Conservation (phyloP, 2,797 vertebrate species). For the Staurois parvus region DNA sequence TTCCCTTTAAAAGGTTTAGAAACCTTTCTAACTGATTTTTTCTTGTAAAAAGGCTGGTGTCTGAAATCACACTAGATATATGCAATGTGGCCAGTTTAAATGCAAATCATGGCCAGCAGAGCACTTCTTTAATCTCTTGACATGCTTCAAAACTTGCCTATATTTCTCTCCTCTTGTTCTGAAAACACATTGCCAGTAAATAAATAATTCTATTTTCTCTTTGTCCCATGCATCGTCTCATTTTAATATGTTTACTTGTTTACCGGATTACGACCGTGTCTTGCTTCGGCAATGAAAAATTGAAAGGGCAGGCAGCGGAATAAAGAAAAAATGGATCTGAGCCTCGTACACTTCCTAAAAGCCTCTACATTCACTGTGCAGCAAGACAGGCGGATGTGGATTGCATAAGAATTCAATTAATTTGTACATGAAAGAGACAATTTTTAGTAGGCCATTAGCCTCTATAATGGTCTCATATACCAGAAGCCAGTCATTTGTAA, state of each 20-base stretch:
- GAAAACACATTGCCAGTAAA: conserved; percentile 29
- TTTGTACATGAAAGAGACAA: conserved; percentile 75
- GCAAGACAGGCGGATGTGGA: conserved; percentile 69
- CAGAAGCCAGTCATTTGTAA: conserved; percentile 70
- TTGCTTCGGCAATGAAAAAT: conserved; percentile 65
- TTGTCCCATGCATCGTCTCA: conserved; percentile 59
- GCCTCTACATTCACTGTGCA: conserved; percentile 67
- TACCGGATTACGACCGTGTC: conserved; percentile 53
- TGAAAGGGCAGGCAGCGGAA: conserved; percentile 66
- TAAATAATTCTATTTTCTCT: background rate
- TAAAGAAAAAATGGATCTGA: conserved; percentile 64
- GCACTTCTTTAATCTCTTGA: conserved; percentile 40
- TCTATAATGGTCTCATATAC: conserved; percentile 69
- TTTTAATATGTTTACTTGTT: conserved; percentile 64
- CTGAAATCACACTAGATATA: no score
- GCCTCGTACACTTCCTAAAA: conserved; percentile 72
- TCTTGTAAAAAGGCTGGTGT: no score
- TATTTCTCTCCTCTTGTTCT: background rate
- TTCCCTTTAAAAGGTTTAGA: no score
- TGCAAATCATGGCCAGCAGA: no score
- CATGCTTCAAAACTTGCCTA: background rate
- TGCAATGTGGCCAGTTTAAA: no score
- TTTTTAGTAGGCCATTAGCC: conserved; percentile 76
- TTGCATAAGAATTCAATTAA: conserved; percentile 78
- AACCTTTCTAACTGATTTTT: no score